Evolutionary conservation across 2,888 invertebrate species (phyloP).

Genomic region (Spilosoma lubricipeda): DNA sequence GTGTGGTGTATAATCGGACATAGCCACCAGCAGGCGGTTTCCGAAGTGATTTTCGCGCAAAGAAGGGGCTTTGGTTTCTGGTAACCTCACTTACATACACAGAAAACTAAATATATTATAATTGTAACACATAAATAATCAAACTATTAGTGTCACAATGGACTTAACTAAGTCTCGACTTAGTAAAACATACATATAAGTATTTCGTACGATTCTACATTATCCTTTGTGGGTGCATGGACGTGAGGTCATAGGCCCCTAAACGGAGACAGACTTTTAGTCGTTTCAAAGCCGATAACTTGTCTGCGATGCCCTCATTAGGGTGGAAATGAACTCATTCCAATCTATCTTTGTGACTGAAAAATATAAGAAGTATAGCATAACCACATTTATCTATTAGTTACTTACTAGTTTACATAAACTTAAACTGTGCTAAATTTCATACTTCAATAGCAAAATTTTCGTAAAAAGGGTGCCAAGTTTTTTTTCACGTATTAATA

Average conservation of each 20-base stretch:
- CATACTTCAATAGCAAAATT: too few relatives aligned
- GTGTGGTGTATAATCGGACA: too few relatives aligned
- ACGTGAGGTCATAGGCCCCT: neutral
- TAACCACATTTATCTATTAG: too few relatives aligned
- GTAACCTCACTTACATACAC: neutral
- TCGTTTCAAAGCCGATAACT: neutral
- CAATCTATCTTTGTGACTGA: too few relatives aligned
- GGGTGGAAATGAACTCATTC: neutral
- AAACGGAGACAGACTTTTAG: neutral
- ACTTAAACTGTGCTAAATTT: too few relatives aligned
- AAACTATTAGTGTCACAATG: neutral
- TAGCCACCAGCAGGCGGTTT: too few relatives aligned
- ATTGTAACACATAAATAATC: neutral
- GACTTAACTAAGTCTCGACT: neutral
- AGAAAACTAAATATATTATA: neutral
- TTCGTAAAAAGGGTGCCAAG: too few relatives aligned
- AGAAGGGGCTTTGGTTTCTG: neutral
- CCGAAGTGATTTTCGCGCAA: too few relatives aligned
- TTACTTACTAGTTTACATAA: too few relatives aligned
- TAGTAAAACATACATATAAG: neutral
- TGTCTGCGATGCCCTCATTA: neutral
- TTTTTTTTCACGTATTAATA: too few relatives aligned
- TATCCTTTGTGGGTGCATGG: neutral
- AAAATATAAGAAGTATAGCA: too few relatives aligned
- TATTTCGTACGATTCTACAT: neutral